Percentiles rank a stretch among this genome's conserved stretches.
Conservation (phyloP, 2,888 invertebrate genomes). For the Pediacus dermestoides region DNA sequence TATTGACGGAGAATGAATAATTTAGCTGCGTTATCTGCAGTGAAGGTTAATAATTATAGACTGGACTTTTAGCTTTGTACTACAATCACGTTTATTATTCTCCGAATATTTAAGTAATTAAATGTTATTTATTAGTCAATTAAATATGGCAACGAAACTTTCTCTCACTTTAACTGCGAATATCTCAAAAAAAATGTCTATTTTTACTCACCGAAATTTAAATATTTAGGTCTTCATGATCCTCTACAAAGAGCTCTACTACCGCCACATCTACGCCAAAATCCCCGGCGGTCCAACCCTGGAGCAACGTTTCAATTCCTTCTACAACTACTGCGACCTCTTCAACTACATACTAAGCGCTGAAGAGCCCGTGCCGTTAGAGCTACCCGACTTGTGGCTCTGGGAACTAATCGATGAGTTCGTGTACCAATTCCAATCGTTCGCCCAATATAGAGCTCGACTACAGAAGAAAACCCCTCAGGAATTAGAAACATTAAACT, state of each 20-base stretch:
- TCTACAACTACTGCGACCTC: conserved; percentile 96
- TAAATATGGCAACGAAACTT: not conserved
- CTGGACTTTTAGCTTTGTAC: too few relatives aligned
- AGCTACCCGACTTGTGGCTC: conserved; percentile 96
- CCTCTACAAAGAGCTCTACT: conserved; percentile 96
- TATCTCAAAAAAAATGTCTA: too few relatives aligned
- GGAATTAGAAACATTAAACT: conserved; percentile 73
- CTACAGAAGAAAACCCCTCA: conserved; percentile 72
- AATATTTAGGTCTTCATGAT: conserved; percentile 78
- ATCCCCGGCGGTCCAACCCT: conserved; percentile 85
- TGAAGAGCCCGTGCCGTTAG: conserved; percentile 81
- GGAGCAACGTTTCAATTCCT: conserved; percentile 91
- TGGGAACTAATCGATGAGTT: conserved; percentile 99
- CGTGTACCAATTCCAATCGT: conserved; percentile 95
- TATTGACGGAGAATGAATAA: too few relatives aligned
- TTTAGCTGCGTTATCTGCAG: too few relatives aligned
- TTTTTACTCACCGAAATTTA: too few relatives aligned
- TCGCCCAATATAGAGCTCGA: conserved; percentile 75
- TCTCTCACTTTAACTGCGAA: not conserved
- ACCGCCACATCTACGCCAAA: conserved; percentile 93
- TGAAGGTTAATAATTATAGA: too few relatives aligned
- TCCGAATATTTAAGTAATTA: too few relatives aligned
- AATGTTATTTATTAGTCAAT: too few relatives aligned
- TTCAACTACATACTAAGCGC: conserved; percentile 95
- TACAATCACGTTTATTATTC: too few relatives aligned